Percentiles rank a stretch among this genome's conserved stretches.
Evolutionary conservation across 2,113 vertebrate genomes (phyloP).

Genomic region (Corythoichthys intestinalis): DNA sequence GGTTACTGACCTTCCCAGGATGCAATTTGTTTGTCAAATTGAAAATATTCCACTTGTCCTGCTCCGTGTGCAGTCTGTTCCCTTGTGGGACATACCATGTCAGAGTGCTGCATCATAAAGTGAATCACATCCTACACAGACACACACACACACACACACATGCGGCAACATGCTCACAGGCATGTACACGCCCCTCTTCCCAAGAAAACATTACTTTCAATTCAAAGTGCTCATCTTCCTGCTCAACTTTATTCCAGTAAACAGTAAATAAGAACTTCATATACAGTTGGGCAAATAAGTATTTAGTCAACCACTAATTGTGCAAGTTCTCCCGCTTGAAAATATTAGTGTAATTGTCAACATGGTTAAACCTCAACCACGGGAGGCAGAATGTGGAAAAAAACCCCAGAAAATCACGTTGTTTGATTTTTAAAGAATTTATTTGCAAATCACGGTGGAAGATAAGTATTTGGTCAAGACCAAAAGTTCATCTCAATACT

Average conservation of each 20-base stretch:
- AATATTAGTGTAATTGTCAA: too few relatives aligned
- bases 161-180: conserved; percentile 17
- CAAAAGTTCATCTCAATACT: too few relatives aligned
- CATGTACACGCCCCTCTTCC: conserved; percentile 15
- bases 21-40: conserved; percentile 6
- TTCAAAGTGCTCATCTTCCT: neutral
- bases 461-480: too few relatives aligned
- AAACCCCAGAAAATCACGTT: too few relatives aligned
- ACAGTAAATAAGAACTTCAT: too few relatives aligned
- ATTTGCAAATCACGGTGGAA: too few relatives aligned
- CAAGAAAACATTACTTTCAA: neutral
- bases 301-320: too few relatives aligned
- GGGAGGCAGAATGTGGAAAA: too few relatives aligned
- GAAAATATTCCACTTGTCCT: neutral
- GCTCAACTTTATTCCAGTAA: neutral
- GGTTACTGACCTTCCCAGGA: conserved; percentile 36
- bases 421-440: too few relatives aligned
- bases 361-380: too few relatives aligned
- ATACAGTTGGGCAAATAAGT: too few relatives aligned
- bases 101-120: conserved; percentile 18
- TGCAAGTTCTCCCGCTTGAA: too few relatives aligned
- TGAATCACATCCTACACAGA: conserved; percentile 20
- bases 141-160: conserved; percentile 55
- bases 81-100: neutral
- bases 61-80: conserved; percentile 3